A percentile compares a stretch with the other conserved stretches of the same genome.
phyloP scores from a whole-genome alignment of 2,113 vertebrate species.

The Sceloporus tristichus region DNA sequence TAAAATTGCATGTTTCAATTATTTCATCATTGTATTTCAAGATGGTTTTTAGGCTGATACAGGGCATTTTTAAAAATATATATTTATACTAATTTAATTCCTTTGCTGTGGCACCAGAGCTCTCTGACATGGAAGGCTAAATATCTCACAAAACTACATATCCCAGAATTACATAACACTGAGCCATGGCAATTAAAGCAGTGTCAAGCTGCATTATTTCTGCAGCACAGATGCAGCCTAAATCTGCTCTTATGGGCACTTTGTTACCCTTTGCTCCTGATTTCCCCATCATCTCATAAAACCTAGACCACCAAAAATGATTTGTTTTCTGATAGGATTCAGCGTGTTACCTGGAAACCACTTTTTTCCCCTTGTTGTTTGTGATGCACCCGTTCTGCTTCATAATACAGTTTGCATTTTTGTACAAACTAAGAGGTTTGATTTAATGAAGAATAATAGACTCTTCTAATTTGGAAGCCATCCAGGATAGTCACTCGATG shows the following conservation, averaged over 20 bases:
- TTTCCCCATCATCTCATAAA: background rate
- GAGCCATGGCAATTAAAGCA: too few species aligned
- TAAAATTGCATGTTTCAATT: too few species aligned
- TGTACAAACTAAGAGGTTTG: conserved; percentile 6
- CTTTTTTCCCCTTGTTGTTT: background rate
- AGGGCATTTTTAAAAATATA: too few species aligned
- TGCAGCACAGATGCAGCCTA: background rate
- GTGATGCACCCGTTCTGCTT: background rate
- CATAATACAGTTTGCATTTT: background rate
- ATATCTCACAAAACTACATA: too few species aligned
- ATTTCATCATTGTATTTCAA: too few species aligned
- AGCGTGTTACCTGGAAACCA: background rate
- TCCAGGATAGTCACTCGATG: conserved; percentile 18
- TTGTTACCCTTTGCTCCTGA: background rate
- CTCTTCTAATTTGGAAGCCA: conserved; percentile 7
- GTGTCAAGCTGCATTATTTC: too few species aligned
- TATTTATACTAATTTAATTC: too few species aligned
- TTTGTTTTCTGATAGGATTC: background rate
- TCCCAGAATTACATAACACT: too few species aligned
- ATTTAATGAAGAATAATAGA: conserved; percentile 40
- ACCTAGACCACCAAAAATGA: background rate
- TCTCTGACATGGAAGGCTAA: too few species aligned
- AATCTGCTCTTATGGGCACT: background rate
- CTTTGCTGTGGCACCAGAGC: too few species aligned
- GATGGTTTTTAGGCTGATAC: too few species aligned